Base-by-base conservation (phyloP, 1,140 invertebrate genomes). In the Hirudo medicinalis region DNA sequence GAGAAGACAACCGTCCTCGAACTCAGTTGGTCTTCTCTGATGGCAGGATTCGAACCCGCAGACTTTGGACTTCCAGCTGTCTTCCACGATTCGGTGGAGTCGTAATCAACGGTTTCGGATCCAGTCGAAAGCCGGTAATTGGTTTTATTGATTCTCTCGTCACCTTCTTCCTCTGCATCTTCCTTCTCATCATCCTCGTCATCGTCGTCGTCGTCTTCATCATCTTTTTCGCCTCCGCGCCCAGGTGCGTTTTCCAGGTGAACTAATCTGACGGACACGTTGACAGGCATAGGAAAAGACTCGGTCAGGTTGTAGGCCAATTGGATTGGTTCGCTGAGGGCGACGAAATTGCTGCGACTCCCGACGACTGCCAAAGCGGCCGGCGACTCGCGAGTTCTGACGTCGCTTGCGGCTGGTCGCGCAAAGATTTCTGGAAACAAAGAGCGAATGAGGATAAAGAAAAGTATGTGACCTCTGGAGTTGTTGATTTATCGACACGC, bases 271-370 rank as follows among this genome's bases (percentile, higher is more conserved):
- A 63, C 22, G 22, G 22, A 22, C 8, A 63, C 57, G 22, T 25
- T 22, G 29, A 6, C 22, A 11, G 57, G 57, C 29, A 63, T 2
- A 13, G 57, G 57, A 63, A 25, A 63, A 32, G 22, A 25, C 11
- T 63, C 22, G 9, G 57, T 5, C 57, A 63, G 13, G 57, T 63
- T 63, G 57, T 63, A 63, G 57, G 29, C 57, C 20, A 63, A 63
- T 11, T 63, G 22, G 22, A 63, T 63, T 63, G 57, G 57, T 63
- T 63, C 57, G 22, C 29, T 63, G 22, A 63, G 22, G 19, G 57
- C 57, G 43, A 49, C 43, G 13, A 49, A 49, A 17, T 49, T 49
- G 43, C 43, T 49, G 43, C 43, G 43, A 49, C 43, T 49, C 11
- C 43, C 43, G 43, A 49, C 43, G 43, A 49, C 43, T 49, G 43